Evolutionary conservation across 1,140 invertebrate genomes (phyloP).

Genomic region (Lamellibrachia luymesi): DNA sequence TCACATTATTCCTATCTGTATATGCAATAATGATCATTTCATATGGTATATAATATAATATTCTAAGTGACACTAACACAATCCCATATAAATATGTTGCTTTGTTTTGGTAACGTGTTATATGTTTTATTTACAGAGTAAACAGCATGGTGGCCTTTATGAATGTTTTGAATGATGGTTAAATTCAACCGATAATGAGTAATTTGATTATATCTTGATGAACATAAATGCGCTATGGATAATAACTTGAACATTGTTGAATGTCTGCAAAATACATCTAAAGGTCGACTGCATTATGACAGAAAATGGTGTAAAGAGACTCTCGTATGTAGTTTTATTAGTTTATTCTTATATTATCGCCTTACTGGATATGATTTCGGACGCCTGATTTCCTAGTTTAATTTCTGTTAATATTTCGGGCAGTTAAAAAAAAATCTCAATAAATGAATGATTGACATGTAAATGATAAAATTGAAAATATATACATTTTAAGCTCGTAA

Average conservation of each 20-base stretch:
- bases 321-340: neutral
- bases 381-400: too few relatives aligned
- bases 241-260: neutral
- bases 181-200: neutral
- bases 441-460: too few relatives aligned
- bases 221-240: neutral
- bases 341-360: neutral
- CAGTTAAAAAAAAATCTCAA: too few relatives aligned
- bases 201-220: neutral
- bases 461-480: too few relatives aligned
- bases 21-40: neutral
- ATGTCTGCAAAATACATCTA: neutral
- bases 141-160: neutral
- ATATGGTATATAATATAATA: neutral
- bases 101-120: neutral
- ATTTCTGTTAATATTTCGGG: too few relatives aligned
- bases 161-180: neutral
- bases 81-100: neutral
- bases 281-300: neutral
- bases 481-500: too few relatives aligned
- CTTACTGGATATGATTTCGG: neutral
- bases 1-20: neutral
- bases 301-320: neutral
- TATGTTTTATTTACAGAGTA: neutral
- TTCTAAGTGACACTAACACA: neutral